phyloP scores from a whole-genome alignment of 2,797 vertebrate genomes.

The Sciaenops ocellatus region DNA sequence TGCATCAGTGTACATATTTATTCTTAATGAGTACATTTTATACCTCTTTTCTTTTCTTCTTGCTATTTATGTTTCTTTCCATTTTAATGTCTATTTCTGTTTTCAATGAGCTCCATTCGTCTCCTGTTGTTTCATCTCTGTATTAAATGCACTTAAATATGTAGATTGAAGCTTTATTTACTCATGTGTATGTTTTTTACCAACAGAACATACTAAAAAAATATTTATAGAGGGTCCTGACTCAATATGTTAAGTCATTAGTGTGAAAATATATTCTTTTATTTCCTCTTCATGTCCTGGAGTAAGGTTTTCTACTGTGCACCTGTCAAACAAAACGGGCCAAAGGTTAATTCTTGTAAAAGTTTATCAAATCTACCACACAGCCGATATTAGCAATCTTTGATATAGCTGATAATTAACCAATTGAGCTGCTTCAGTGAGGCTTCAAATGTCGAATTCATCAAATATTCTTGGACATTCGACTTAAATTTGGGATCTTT shows the following conservation, averaged over 20 bases:
- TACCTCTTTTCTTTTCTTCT: slow-evolving; percentile 42
- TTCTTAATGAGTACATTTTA: slow-evolving; percentile 63
- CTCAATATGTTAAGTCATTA: slow-evolving; percentile 42
- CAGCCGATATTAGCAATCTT: background rate
- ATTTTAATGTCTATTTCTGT: slow-evolving; percentile 29
- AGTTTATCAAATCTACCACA: background rate
- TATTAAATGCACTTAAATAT: slow-evolving; percentile 79
- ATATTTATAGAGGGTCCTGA: slow-evolving; percentile 21
- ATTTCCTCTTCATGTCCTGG: slow-evolving; percentile 29
- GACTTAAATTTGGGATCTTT: slow-evolving; percentile 28
- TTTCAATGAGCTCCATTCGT: slow-evolving; percentile 43
- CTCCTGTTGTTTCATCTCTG: slow-evolving; percentile 50
- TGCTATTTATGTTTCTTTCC: slow-evolving; percentile 77
- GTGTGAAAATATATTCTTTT: slow-evolving; percentile 66
- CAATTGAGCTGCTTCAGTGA: background rate
- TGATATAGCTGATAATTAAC: background rate
- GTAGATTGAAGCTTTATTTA: slow-evolving; percentile 3
- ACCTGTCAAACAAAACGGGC: background rate
- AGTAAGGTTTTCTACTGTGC: background rate
- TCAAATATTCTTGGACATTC: slow-evolving; percentile 20
- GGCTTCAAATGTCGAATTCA: slow-evolving; percentile 2
- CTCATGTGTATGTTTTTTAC: background rate
- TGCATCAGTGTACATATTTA: slow-evolving; percentile 75
- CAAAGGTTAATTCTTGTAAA: background rate
- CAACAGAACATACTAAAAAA: background rate